phyloP scores from a whole-genome alignment of 2,113 vertebrate genomes.

The Macaca nemestrina region DNA sequence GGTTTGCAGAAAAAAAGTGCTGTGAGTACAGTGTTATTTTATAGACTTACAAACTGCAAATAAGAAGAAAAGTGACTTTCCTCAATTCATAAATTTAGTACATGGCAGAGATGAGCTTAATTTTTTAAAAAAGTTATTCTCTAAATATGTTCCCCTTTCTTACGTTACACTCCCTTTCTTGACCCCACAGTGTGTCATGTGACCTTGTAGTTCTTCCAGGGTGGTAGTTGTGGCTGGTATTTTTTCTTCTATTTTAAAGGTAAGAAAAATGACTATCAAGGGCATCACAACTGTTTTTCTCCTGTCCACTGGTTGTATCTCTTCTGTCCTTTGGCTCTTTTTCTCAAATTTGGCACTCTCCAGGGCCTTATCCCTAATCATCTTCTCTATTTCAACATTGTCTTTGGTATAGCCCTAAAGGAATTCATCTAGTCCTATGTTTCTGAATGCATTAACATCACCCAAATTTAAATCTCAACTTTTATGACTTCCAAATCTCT shows the following conservation, averaged over 20 bases:
- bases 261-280: not conserved
- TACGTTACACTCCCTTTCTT: not conserved
- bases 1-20: slow-evolving; percentile 3
- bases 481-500: not conserved
- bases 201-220: not conserved
- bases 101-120: not conserved
- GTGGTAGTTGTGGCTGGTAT: not conserved
- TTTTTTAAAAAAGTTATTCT: not conserved
- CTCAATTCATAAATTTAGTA: slow-evolving; percentile 7
- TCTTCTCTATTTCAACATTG: not conserved
- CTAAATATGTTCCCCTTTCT: not conserved
- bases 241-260: not conserved
- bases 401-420: not conserved
- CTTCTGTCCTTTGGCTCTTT: not conserved
- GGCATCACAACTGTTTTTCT: not conserved
- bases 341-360: not conserved
- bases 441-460: not conserved
- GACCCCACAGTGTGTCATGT: not conserved
- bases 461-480: not conserved
- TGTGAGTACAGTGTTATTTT: not conserved
- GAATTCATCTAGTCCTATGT: not conserved
- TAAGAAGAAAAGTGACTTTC: slow-evolving; percentile 10
- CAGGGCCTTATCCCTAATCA: not conserved
- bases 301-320: not conserved
- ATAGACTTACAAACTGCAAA: not conserved